These are phyloP conservation scores for Enteromius thamalakanensis DNA, from an alignment of 2,797 vertebrate species.

Conservation along the genomic window DNA sequence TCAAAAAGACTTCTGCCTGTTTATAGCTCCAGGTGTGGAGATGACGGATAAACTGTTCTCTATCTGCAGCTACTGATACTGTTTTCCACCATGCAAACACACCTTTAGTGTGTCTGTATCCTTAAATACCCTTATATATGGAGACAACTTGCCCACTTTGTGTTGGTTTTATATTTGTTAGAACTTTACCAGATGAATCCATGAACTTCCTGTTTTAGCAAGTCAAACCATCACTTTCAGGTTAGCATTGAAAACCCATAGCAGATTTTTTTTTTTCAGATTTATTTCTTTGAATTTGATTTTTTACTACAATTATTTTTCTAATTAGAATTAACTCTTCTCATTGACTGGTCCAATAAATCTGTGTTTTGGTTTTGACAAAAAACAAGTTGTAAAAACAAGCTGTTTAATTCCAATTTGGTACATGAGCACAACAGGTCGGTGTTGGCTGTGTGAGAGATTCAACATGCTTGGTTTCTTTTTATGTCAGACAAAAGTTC, in stretches of 20 bases:
- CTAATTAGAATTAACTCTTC: too few relatives aligned
- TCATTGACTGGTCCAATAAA: neutral
- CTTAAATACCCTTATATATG: slow-evolving; percentile 12
- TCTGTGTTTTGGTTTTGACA: neutral
- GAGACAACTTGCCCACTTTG: neutral
- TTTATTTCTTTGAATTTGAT: neutral
- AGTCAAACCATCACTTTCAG: neutral
- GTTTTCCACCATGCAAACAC: neutral
- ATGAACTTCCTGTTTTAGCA: neutral
- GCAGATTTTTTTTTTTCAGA: neutral
- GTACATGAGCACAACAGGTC: neutral
- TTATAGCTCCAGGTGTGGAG: neutral
- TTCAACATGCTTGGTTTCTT: neutral
- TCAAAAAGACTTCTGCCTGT: neutral
- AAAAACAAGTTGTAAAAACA: neutral
- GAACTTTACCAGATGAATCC: neutral
- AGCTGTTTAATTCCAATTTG: neutral
- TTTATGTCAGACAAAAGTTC: neutral
- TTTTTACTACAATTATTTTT: neutral
- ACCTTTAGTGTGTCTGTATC: neutral
- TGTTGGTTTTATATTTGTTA: neutral
- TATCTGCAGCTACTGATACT: neutral
- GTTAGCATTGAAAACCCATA: neutral
- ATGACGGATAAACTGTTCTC: neutral
- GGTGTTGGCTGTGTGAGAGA: neutral